Evolutionary conservation across 1,140 invertebrate genomes (phyloP).

Genomic region (Drosophila santomea): DNA sequence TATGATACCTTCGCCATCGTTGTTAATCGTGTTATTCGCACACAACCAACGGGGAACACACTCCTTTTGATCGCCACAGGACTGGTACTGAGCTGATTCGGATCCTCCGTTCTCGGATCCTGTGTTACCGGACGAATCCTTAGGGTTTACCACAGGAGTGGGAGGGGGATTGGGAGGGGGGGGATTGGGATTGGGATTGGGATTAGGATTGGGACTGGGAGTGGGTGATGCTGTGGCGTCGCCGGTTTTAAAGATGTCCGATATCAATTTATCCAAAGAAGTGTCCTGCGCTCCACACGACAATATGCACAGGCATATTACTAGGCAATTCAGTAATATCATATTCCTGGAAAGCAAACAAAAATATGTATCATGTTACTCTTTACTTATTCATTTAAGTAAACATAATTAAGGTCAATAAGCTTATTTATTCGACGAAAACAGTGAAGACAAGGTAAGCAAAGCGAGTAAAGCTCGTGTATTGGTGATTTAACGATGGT

Average conservation of each 20-base stretch:
- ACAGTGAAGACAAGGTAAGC: background rate
- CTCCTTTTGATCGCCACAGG: slow-evolving; percentile 84
- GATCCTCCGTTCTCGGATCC: background rate
- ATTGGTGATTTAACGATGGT: background rate
- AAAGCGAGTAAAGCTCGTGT: background rate
- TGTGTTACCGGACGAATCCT: slow-evolving; percentile 3
- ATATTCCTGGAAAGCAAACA: slow-evolving; percentile 19
- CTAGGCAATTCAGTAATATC: slow-evolving; percentile 29
- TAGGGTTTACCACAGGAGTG: slow-evolving; percentile 3
- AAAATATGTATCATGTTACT: background rate
- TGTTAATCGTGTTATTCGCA: slow-evolving; percentile 86
- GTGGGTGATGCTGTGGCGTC: slow-evolving; percentile 1
- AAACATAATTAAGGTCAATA: background rate
- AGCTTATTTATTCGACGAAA: background rate
- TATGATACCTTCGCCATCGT: slow-evolving; percentile 90
- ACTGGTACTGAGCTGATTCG: slow-evolving; percentile 38
- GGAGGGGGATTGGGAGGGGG: background rate
- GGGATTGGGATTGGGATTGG: too few species aligned
- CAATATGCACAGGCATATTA: slow-evolving; percentile 39
- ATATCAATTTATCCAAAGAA: slow-evolving; percentile 62
- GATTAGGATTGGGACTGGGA: background rate
- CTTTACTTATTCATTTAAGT: too few species aligned
- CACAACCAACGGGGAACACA: slow-evolving; percentile 79
- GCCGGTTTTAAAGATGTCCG: slow-evolving; percentile 65
- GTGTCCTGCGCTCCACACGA: slow-evolving; percentile 43